Evolutionary conservation across 2,113 vertebrate species (phyloP).

Genomic region (Lipophrys pholis): DNA sequence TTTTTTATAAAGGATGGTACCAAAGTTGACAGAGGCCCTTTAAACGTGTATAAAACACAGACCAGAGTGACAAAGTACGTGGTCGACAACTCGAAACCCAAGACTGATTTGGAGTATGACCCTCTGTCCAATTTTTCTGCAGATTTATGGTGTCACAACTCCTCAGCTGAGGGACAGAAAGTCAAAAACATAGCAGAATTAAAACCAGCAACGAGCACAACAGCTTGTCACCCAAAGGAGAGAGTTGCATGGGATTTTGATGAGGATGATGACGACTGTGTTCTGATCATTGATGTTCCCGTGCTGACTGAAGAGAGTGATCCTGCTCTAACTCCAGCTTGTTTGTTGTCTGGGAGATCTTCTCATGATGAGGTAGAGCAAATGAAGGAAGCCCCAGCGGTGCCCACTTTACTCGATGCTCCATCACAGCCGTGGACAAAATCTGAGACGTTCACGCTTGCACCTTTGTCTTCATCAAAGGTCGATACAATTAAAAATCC

Average conservation of each 20-base stretch:
- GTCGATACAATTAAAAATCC: neutral
- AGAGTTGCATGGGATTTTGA: neutral
- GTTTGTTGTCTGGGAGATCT: neutral
- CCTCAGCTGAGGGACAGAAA: slow-evolving; percentile 51
- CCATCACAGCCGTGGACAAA: neutral
- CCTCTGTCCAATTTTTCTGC: slow-evolving; percentile 84
- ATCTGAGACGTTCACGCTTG: neutral
- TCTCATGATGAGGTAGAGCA: neutral
- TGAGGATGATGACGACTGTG: slow-evolving; percentile 68
- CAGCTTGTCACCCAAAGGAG: neutral
- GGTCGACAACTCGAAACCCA: slow-evolving; percentile 77
- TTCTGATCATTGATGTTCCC: slow-evolving; percentile 81
- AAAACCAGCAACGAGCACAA: slow-evolving; percentile 23
- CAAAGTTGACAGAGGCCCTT: slow-evolving; percentile 23
- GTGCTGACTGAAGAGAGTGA: slow-evolving; percentile 52
- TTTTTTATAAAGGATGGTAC: slow-evolving; percentile 26
- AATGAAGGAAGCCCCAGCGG: neutral
- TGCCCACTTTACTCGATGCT: neutral
- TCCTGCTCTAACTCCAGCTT: slow-evolving; percentile 17
- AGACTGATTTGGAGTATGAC: slow-evolving; percentile 83
- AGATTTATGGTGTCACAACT: slow-evolving; percentile 65
- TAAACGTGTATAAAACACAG: neutral
- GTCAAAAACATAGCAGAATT: slow-evolving; percentile 32
- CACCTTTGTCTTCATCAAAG: neutral
- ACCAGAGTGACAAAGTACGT: slow-evolving; percentile 73